Evolutionary conservation across 2,113 vertebrate species (phyloP).

Genomic region (Scomber japonicus): DNA sequence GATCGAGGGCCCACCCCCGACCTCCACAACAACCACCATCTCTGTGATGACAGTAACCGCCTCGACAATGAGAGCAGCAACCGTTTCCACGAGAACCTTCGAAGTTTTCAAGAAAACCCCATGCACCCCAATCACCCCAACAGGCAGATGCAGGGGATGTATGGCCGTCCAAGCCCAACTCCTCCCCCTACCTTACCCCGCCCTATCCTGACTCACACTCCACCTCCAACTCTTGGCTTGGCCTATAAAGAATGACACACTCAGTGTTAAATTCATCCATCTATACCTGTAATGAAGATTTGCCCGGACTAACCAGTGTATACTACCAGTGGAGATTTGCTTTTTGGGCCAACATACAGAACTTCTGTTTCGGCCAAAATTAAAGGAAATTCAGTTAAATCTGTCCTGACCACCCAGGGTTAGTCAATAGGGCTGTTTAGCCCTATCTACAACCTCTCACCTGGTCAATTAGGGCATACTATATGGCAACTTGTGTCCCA

Average conservation of each 20-base stretch:
- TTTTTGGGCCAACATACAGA: neutral
- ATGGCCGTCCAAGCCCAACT: constrained; percentile 64
- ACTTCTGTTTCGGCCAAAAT: neutral
- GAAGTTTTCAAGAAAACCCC: constrained; percentile 78
- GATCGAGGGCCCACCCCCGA: constrained; percentile 89
- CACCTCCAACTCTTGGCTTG: constrained; percentile 73
- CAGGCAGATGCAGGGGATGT: constrained; percentile 70
- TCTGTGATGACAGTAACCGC: constrained; percentile 57
- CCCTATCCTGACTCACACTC: constrained; percentile 71
- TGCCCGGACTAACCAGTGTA: neutral
- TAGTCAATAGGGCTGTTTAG: neutral
- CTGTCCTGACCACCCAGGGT: neutral
- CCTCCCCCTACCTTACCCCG: constrained; percentile 75
- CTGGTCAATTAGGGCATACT: neutral
- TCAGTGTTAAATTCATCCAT: neutral
- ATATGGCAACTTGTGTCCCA: neutral
- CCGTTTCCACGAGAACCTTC: constrained; percentile 74
- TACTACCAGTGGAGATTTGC: neutral
- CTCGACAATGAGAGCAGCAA: constrained; percentile 63
- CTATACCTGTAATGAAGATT: neutral
- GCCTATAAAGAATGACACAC: constrained; percentile 72
- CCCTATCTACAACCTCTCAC: constrained; percentile 7
- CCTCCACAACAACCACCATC: constrained; percentile 67
- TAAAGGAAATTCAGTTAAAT: neutral
- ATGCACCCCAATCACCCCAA: constrained; percentile 86